Base-by-base conservation (phyloP, 2,888 invertebrate genomes). In the Petrophora chlorosata region DNA sequence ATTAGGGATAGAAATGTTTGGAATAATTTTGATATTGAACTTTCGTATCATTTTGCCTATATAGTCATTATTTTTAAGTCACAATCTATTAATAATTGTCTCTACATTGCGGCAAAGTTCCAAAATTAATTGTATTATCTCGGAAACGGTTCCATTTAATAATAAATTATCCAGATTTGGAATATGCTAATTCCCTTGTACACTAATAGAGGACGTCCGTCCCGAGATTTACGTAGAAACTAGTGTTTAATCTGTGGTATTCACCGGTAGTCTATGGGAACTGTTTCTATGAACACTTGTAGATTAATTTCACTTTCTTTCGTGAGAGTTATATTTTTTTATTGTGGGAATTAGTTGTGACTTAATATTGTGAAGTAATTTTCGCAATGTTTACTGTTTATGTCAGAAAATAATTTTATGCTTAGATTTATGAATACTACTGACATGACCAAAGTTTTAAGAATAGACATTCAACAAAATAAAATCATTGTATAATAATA, bases 151-250 rank as follows among this genome's bases (percentile, higher is more conserved):
- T 5, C 25, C 8, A 35, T 14, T 30, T 39, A 19, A 22, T 8
- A 45, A 46, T 53, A 47, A 40, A 56, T 51, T 53, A 45, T 35
- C 30, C 34, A 29, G 25, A 30, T 55, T 23, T 25, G 26, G 29
- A 17, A 33, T 81, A 85, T 85, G 81, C 58, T 75, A 80, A 84
- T 81, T 56, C 61, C 53, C 36, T 61, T 63, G 59, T 57, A 62
- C 65, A 67, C 63, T 68, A 74, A 76, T 70, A 69, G 76, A 82
- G 84, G 85, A 86, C 75, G 72, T 87, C 85, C 85, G 85, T 68
- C 72, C 63, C 61, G 60, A 58, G 48, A 44, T 29, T 54, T 25
- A 3, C 9, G 53, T 42, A 46, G 2, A 2, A 8, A 29, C 29
- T 30, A 2, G 3, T 25, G 9, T 2, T 25, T 25, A 25, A 10